Evolutionary conservation across 2,113 vertebrate species (phyloP).

Genomic region (Okapia johnstoni): DNA sequence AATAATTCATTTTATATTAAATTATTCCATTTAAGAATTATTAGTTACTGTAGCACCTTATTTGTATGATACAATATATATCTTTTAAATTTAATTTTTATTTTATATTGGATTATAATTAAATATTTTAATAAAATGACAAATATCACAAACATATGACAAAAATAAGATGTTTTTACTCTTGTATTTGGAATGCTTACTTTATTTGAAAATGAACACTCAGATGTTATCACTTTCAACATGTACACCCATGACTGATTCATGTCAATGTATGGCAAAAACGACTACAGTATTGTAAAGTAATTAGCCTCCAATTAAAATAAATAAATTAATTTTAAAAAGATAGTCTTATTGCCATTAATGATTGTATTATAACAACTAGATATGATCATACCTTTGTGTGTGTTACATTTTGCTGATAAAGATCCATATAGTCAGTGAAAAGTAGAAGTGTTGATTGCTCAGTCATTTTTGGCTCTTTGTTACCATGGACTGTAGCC

Average conservation of each 20-base stretch:
- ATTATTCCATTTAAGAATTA: background rate
- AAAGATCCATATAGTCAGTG: background rate
- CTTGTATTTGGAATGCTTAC: background rate
- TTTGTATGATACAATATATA: background rate
- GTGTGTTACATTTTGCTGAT: background rate
- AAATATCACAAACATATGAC: background rate
- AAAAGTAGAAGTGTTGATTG: background rate
- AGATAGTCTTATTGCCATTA: background rate
- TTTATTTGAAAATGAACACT: background rate
- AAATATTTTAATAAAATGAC: background rate
- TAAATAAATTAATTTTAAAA: background rate
- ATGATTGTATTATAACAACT: background rate
- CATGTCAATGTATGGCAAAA: background rate
- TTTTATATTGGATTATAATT: background rate
- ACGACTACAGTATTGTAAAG: background rate
- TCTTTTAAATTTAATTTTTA: background rate
- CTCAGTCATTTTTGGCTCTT: background rate
- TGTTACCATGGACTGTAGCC: background rate
- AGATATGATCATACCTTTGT: background rate
- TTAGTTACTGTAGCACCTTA: background rate
- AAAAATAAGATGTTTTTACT: background rate
- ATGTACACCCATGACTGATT: background rate
- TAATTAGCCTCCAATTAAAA: background rate
- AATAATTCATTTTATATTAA: background rate
- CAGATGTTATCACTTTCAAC: background rate